Evolutionary conservation across 1,140 invertebrate species (phyloP).

Genomic region (Orchestia grillus): DNA sequence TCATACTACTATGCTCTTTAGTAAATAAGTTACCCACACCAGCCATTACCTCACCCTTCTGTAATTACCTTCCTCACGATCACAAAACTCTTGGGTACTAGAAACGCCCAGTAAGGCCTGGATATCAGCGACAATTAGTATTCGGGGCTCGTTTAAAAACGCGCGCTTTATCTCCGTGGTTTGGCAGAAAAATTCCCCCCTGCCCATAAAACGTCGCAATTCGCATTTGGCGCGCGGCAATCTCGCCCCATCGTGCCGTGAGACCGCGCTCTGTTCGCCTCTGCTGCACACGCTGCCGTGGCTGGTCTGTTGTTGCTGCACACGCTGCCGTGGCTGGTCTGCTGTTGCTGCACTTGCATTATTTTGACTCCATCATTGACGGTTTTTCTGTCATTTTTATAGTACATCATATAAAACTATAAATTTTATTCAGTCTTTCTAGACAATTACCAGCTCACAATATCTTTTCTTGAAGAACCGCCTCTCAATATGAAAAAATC

Average conservation of each 20-base stretch:
- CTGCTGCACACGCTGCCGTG: background rate
- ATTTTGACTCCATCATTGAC: background rate
- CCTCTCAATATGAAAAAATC: too few relatives aligned
- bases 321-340: background rate
- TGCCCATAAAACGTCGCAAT: slow-evolving; percentile 49
- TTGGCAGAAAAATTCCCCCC: slow-evolving; percentile 28
- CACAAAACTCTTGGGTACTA: background rate
- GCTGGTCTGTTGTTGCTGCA: background rate
- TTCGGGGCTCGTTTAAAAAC: slow-evolving; percentile 47
- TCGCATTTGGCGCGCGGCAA: slow-evolving; percentile 47
- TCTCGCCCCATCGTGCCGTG: background rate
- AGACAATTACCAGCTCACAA: background rate
- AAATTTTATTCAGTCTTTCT: background rate
- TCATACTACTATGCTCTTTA: background rate
- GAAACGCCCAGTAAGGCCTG: background rate
- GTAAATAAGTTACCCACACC: background rate
- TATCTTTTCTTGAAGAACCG: too few relatives aligned
- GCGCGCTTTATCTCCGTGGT: slow-evolving; percentile 51
- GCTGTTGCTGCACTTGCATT: background rate
- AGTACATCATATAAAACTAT: background rate
- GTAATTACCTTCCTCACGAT: slow-evolving; percentile 17
- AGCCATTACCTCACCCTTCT: background rate
- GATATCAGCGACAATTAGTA: slow-evolving; percentile 56
- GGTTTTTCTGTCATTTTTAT: background rate
- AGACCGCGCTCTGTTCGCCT: background rate